Base-by-base conservation (phyloP, 2,888 invertebrate genomes). In the Troides aeacus region DNA sequence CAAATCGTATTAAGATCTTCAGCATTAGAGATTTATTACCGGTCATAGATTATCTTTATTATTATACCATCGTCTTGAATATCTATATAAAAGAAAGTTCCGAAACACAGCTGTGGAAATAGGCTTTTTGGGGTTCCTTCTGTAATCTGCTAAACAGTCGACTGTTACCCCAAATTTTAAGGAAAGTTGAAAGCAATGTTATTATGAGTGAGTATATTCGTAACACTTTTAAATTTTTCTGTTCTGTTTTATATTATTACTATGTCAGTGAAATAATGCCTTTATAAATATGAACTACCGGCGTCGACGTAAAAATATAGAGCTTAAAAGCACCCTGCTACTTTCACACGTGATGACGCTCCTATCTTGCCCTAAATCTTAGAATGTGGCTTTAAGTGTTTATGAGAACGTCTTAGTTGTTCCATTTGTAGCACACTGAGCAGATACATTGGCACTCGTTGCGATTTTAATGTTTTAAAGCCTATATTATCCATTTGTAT, bases 361-460 rank as follows among this genome's bases (percentile, higher is more conserved):
- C 81, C 78, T 90, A 90, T 90, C 90, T 80, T 77, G 87, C 74
- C 85, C 90, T 88, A 90, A 84, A 90, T 90, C 90, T 90, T 57
- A 66, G 46, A 64, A 70, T 76, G 79, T 76, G 80, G 79, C 76
- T 77, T 64, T 64, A 50, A 64, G 64, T 8, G 42, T 64, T 61
- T 75, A 74, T 71, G 62, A 71, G 73, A 74, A 72, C 74, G 70
- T 75, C 76, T 78, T 76, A 64, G 67, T 64, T 66, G 60, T 64
- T 64, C 59, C 36, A 56, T 64, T 64, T 70, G 60, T 66, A 64
- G 68, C 46, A 56, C 63, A 53, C 58, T 21, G 65, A 60, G 23
- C 53, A 70, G 66, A 66, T 62, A 59, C 58, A 62, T 66, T 66
- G 62, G 15, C 36, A 6, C 53, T 53, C 53, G 1, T 53, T 53